These are phyloP conservation scores for Drosophila sordidula DNA, from an alignment of 2,888 invertebrate species.

Conservation along the genomic window DNA sequence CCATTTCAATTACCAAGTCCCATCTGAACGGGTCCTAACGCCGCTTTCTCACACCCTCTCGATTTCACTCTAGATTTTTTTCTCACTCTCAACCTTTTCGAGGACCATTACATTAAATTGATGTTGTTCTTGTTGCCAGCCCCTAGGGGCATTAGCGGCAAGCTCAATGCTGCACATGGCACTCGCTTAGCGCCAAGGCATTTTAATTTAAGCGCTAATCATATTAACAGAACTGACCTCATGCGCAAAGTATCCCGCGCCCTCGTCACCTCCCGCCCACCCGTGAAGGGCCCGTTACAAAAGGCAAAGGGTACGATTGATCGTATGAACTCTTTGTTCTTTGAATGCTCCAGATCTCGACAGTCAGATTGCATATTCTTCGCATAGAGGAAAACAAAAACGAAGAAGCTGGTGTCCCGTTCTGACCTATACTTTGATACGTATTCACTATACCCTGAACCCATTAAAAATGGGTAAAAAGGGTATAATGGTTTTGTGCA, in stretches of 20 bases:
- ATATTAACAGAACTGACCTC: constrained; percentile 37
- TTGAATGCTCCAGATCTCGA: too few species aligned
- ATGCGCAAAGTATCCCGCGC: constrained; percentile 4
- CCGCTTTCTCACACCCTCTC: too few species aligned
- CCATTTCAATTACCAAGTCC: constrained; percentile 34
- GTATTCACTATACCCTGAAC: too few species aligned
- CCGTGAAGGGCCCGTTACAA: neutral
- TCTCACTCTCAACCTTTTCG: neutral
- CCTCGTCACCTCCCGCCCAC: neutral
- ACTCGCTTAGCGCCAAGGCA: constrained; percentile 14
- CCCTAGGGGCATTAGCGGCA: constrained; percentile 11
- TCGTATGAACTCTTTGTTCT: neutral
- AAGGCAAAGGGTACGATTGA: neutral
- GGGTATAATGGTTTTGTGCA: too few species aligned
- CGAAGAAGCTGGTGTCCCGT: too few species aligned
- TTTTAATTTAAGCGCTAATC: constrained; percentile 41
- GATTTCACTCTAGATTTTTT: neutral
- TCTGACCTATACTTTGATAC: too few species aligned
- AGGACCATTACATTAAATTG: constrained; percentile 19
- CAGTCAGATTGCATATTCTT: too few species aligned
- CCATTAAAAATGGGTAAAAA: too few species aligned
- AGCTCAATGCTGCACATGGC: constrained; percentile 10
- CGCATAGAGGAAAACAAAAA: too few species aligned
- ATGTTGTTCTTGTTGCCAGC: constrained; percentile 11
- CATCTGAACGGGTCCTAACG: neutral